Conservation (phyloP, 2,888 invertebrate genomes). For the Agrypnus murinus region DNA sequence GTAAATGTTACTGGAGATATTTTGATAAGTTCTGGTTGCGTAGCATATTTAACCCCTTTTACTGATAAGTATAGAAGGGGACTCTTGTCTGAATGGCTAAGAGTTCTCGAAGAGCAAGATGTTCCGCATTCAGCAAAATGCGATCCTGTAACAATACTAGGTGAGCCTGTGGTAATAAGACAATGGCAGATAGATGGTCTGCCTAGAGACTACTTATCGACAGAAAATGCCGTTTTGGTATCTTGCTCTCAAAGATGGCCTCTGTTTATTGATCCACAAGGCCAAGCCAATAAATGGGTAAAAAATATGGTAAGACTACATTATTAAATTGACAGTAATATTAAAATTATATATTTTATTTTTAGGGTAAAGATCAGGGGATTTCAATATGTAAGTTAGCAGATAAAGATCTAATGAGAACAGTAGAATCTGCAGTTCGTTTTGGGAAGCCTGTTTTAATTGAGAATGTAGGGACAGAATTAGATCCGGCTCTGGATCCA, state of each 20-base stretch:
- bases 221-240: conserved; percentile 92
- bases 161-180: conserved; percentile 84
- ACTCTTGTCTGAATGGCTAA: conserved; percentile 76
- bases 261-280: conserved; percentile 93
- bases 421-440: conserved; percentile 81
- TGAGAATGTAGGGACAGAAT: conserved; percentile 88
- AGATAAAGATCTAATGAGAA: conserved; percentile 81
- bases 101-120: conserved; percentile 70
- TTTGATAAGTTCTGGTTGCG: conserved; percentile 80
- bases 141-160: conserved; percentile 80
- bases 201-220: conserved; percentile 88
- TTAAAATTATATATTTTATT: no score
- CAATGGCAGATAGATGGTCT: conserved; percentile 91
- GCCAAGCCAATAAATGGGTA: conserved; percentile 94
- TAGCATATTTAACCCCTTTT: conserved; percentile 89
- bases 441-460: conserved; percentile 85
- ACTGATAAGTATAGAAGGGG: conserved; percentile 77
- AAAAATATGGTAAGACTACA: conserved; percentile 85
- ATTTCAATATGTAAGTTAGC: conserved; percentile 82
- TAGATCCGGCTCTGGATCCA: conserved; percentile 91
- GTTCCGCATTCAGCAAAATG: conserved; percentile 82
- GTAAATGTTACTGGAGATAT: conserved; percentile 82
- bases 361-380: conserved; percentile 80
- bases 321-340: no score
- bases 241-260: conserved; percentile 90